phyloP scores from a whole-genome alignment of 2,888 invertebrate genomes.

The Fabriciana adippe region DNA sequence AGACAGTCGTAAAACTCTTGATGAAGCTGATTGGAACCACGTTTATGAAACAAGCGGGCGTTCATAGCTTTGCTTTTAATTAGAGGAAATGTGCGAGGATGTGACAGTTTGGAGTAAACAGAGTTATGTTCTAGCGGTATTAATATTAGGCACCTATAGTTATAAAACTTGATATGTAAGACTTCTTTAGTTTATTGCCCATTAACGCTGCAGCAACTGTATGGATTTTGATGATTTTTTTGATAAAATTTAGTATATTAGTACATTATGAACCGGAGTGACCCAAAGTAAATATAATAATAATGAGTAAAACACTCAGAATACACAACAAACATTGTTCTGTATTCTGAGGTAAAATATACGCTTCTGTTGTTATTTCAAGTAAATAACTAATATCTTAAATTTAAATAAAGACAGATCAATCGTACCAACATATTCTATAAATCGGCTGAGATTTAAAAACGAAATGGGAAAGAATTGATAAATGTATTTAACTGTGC shows the following conservation, averaged over 20 bases:
- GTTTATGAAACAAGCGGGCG: conserved; percentile 63
- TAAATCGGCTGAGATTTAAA: conserved; percentile 38
- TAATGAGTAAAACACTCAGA: too few species aligned
- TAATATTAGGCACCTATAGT: conserved; percentile 1
- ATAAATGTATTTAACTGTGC: conserved; percentile 41
- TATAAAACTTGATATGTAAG: too few species aligned
- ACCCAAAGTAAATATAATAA: too few species aligned
- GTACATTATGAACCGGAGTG: too few species aligned
- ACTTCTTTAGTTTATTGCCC: too few species aligned
- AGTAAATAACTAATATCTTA: too few species aligned
- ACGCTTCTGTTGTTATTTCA: too few species aligned
- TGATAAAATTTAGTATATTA: too few species aligned
- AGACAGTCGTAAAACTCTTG: conserved; percentile 73
- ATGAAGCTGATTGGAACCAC: conserved; percentile 75
- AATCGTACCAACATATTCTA: conserved; percentile 17
- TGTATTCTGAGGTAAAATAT: too few species aligned
- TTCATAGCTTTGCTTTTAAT: conserved; percentile 69
- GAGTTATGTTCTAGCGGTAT: conserved; percentile 11
- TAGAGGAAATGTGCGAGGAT: conserved; percentile 58
- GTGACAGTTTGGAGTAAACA: conserved; percentile 35
- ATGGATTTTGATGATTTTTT: too few species aligned
- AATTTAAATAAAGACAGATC: background rate
- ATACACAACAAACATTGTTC: too few species aligned
- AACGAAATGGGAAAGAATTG: conserved; percentile 39
- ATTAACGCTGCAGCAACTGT: too few species aligned